Evolutionary conservation across 2,797 vertebrate species (phyloP).

Genomic region (Serranus cabrilla): DNA sequence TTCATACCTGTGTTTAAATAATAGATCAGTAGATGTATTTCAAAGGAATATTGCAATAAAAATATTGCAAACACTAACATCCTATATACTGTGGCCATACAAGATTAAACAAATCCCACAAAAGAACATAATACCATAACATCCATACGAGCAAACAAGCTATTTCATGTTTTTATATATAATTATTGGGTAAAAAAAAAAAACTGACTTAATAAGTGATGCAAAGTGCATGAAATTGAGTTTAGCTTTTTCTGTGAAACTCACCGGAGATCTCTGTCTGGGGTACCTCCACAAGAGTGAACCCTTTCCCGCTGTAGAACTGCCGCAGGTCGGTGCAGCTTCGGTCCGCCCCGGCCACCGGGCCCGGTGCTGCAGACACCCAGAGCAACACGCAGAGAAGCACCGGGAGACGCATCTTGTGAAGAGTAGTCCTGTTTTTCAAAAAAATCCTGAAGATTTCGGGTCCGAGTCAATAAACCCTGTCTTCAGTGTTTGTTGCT

Average conservation of each 20-base stretch:
- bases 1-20: not conserved
- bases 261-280: conserved; percentile 96
- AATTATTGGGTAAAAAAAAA: not conserved
- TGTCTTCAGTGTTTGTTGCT: not conserved
- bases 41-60: not conserved
- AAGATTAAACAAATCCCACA: not conserved
- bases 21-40: no score
- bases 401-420: conserved; percentile 84
- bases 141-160: not conserved
- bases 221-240: not conserved
- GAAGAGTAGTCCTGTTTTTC: conserved; percentile 30
- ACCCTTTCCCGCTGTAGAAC: conserved; percentile 95
- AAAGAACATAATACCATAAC: not conserved
- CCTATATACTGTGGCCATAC: not conserved
- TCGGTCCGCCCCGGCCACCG: conserved; percentile 73
- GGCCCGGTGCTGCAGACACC: conserved; percentile 73
- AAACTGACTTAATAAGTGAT: not conserved
- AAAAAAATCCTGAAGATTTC: conserved; percentile 24
- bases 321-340: conserved; percentile 94
- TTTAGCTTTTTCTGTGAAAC: conserved; percentile 53
- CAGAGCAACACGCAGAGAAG: conserved; percentile 60
- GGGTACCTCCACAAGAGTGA: conserved; percentile 91
- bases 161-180: not conserved
- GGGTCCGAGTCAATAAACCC: not conserved
- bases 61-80: not conserved